These are phyloP conservation scores for Pagetopsis macropterus DNA, from an alignment of 2,797 vertebrate species.

Conservation along the genomic window DNA sequence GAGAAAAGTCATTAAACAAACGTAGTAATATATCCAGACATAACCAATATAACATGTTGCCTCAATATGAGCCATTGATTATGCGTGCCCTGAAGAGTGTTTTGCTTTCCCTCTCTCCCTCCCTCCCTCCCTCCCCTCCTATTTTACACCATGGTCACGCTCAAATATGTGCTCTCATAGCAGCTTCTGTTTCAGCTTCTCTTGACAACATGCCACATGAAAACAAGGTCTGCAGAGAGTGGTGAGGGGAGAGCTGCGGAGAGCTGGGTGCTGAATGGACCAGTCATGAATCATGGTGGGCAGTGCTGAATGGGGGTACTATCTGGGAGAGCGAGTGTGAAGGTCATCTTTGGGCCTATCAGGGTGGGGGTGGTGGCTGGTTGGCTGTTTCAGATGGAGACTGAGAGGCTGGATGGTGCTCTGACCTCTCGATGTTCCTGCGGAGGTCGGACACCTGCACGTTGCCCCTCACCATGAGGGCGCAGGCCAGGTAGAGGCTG, in stretches of 20 bases:
- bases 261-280: constrained; percentile 30
- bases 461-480: constrained; percentile 92
- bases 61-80: background rate
- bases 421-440: constrained; percentile 96
- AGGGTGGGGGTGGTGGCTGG: background rate
- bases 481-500: constrained; percentile 93
- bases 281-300: constrained; percentile 52
- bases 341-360: constrained; percentile 36
- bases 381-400: background rate
- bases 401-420: background rate
- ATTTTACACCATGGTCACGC: constrained; percentile 27
- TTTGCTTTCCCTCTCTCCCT: background rate
- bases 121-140: background rate
- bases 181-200: constrained; percentile 41
- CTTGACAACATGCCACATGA: constrained; percentile 34
- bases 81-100: constrained; percentile 2
- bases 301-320: constrained; percentile 56
- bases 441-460: constrained; percentile 95
- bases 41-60: background rate
- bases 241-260: constrained; percentile 20
- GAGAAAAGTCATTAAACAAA: background rate
- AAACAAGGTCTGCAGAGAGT: constrained; percentile 35
- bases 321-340: constrained; percentile 25
- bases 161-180: constrained; percentile 44
- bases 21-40: accelerated